These are phyloP conservation scores for Callocephalon fimbriatum DNA, from an alignment of 2,113 vertebrate genomes.

Conservation along the genomic window DNA sequence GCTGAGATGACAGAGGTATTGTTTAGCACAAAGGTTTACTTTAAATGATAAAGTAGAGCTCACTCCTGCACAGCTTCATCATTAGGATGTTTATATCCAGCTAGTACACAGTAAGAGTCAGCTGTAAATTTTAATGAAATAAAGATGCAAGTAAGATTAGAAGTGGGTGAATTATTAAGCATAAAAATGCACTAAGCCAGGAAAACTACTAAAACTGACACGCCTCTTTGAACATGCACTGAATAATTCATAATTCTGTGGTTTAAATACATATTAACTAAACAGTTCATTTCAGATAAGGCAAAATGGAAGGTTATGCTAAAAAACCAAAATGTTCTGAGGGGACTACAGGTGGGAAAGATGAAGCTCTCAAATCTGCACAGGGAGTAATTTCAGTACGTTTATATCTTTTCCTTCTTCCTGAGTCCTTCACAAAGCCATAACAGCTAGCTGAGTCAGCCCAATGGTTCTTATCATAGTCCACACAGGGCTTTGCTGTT, in stretches of 20 bases:
- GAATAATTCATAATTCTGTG: not conserved
- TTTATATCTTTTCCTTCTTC: not conserved
- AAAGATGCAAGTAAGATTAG: not conserved
- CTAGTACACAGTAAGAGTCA: not conserved
- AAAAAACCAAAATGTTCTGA: not conserved
- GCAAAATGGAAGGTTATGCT: not conserved
- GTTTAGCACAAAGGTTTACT: not conserved
- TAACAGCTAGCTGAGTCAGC: accelerated
- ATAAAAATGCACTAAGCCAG: not conserved
- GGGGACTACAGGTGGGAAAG: not conserved
- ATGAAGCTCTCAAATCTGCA: not conserved
- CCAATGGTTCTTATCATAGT: not conserved
- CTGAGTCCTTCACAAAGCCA: not conserved
- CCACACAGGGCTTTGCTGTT: not conserved
- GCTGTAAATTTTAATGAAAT: not conserved
- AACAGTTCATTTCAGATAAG: not conserved
- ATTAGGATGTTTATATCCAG: not conserved
- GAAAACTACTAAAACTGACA: not conserved
- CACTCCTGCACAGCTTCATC: not conserved
- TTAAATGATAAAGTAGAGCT: not conserved
- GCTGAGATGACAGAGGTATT: not conserved
- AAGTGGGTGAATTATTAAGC: not conserved
- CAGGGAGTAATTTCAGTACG: not conserved
- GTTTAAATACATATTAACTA: not conserved
- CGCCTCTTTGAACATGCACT: not conserved